Percentiles rank a stretch among this genome's conserved stretches.
These are phyloP conservation scores for Trinectes maculatus DNA, from an alignment of 2,113 vertebrate genomes.

Conservation along the genomic window DNA sequence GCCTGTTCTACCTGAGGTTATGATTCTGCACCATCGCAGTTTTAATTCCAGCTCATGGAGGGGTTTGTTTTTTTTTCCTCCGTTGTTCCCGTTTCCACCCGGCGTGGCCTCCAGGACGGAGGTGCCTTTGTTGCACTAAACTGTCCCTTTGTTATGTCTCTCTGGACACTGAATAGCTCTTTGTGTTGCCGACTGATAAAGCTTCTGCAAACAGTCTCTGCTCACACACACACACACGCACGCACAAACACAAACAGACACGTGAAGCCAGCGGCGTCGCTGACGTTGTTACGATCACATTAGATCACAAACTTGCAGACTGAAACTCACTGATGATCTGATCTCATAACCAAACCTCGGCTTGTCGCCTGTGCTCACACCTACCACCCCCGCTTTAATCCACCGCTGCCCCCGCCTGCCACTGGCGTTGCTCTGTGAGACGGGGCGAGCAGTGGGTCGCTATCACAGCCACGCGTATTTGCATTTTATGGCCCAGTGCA, in stretches of 20 bases:
- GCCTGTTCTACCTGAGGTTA: slow-evolving; percentile 13
- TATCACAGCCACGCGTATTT: slow-evolving; percentile 77
- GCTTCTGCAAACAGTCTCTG: slow-evolving; percentile 66
- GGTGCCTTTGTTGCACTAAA: slow-evolving; percentile 73
- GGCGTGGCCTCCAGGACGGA: slow-evolving; percentile 52
- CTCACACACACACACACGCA: slow-evolving; percentile 32
- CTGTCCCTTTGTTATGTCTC: slow-evolving; percentile 70
- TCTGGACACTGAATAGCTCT: slow-evolving; percentile 63
- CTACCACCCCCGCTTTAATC: slow-evolving; percentile 23
- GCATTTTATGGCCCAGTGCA: slow-evolving; percentile 85
- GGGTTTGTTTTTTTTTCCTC: slow-evolving; percentile 7
- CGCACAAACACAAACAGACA: slow-evolving; percentile 24
- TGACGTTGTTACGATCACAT: slow-evolving; percentile 47
- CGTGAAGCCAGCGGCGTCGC: slow-evolving; percentile 45
- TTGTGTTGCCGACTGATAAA: slow-evolving; percentile 70
- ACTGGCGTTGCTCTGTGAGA: slow-evolving; percentile 78
- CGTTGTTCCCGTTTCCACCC: slow-evolving; percentile 44
- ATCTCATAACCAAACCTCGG: slow-evolving; percentile 28
- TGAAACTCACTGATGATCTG: slow-evolving; percentile 33
- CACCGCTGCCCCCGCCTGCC: slow-evolving; percentile 58
- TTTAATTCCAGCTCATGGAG: slow-evolving; percentile 28
- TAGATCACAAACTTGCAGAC: slow-evolving; percentile 29
- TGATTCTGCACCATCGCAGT: slow-evolving; percentile 7
- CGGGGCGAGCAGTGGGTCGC: slow-evolving; percentile 71
- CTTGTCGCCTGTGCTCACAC: slow-evolving; percentile 4